Conservation (phyloP, 2,888 invertebrate species). For the Myopa testacea region DNA sequence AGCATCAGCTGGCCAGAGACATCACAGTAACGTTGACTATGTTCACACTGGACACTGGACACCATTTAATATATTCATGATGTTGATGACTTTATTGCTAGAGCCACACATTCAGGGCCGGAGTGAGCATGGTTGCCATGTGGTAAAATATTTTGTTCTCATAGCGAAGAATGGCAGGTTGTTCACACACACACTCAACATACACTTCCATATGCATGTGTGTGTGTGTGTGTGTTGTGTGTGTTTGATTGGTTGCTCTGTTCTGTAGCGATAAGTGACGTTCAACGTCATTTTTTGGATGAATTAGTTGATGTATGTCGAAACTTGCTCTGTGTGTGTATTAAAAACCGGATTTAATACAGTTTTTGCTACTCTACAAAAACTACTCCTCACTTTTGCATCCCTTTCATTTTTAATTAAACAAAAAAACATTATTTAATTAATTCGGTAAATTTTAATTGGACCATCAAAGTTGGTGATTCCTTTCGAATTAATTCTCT, state of each 20-base stretch:
- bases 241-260: not conserved
- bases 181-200: not conserved
- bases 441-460: not conserved
- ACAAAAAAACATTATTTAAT: not conserved
- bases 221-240: not conserved
- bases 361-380: too few relatives aligned
- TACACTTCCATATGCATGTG: not conserved
- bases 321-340: too few relatives aligned
- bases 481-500: not conserved
- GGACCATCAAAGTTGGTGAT: not conserved
- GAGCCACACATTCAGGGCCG: conserved; percentile 2
- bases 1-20: not conserved
- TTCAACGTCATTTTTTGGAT: conserved; percentile 15
- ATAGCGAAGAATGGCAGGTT: not conserved
- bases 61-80: conserved; percentile 38
- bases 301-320: not conserved
- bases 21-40: not conserved
- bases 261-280: not conserved
- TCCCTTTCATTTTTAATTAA: not conserved
- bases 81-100: conserved; percentile 32
- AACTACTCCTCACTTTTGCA: too few relatives aligned
- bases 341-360: not conserved
- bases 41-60: conserved; percentile 4
- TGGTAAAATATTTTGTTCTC: conserved; percentile 8
- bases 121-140: not conserved